Evolutionary conservation across 2,797 vertebrate genomes (phyloP).

Genomic region (Margarornis squamiger): DNA sequence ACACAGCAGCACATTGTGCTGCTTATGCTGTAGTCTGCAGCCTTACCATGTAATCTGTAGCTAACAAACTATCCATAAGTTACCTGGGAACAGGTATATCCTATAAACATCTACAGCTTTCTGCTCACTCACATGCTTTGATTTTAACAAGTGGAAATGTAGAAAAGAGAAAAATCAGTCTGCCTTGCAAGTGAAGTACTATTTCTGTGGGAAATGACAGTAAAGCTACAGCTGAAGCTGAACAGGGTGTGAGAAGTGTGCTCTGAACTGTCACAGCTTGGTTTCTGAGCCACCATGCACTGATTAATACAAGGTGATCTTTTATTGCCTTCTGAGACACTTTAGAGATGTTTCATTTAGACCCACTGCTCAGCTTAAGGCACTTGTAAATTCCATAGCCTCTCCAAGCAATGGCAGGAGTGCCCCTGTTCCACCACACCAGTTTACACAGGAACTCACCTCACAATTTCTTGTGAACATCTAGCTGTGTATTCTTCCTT

Average conservation of each 20-base stretch:
- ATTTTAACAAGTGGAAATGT: neutral
- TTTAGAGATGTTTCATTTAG: neutral
- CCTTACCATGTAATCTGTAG: neutral
- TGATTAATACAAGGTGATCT: neutral
- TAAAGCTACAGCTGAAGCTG: neutral
- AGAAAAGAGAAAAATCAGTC: neutral
- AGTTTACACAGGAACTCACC: slow-evolving; percentile 72
- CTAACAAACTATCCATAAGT: neutral
- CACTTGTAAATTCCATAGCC: neutral
- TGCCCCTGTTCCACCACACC: neutral
- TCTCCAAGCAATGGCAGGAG: neutral
- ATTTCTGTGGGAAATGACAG: neutral
- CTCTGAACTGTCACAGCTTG: neutral
- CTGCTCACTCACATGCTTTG: neutral
- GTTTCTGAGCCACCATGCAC: neutral
- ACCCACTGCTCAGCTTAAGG: neutral
- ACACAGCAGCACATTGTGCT: neutral
- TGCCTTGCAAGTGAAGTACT: neutral
- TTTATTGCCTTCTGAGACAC: neutral
- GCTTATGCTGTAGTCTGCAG: neutral
- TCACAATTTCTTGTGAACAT: slow-evolving; percentile 82
- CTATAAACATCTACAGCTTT: neutral
- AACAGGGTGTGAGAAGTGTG: neutral
- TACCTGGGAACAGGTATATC: neutral
- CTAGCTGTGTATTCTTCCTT: slow-evolving; percentile 69